Evolutionary conservation across 1,140 invertebrate species (phyloP).

Genomic region (Trinorchestia longiramus): DNA sequence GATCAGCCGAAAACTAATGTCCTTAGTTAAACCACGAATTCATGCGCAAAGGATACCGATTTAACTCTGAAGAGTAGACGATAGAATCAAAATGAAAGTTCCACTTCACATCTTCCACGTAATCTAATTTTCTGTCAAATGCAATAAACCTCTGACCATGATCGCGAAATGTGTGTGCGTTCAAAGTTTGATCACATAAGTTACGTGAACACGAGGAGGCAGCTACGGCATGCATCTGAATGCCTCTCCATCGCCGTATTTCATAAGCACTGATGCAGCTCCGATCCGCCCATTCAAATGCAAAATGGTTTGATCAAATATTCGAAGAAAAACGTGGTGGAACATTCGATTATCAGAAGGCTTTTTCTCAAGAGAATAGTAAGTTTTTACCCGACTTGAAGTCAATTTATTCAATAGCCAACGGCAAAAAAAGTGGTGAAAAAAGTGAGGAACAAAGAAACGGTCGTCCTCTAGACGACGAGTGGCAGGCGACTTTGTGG

Average conservation of each 20-base stretch:
- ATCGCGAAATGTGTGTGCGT: background rate
- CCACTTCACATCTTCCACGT: background rate
- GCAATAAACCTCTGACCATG: background rate
- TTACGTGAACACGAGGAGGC: background rate
- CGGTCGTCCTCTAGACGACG: background rate
- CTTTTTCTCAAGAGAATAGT: background rate
- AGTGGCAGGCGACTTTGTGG: background rate
- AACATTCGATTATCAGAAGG: slow-evolving; percentile 23
- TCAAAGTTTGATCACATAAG: background rate
- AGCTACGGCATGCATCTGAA: background rate
- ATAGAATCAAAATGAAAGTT: background rate
- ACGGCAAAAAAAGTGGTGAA: background rate
- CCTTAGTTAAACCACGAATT: background rate
- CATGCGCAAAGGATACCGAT: background rate
- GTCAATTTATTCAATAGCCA: slow-evolving; percentile 3
- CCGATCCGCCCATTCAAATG: background rate
- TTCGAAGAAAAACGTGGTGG: background rate
- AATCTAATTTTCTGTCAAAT: background rate
- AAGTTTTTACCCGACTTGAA: background rate
- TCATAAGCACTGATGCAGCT: background rate
- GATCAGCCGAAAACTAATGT: background rate
- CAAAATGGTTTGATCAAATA: background rate
- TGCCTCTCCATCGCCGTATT: background rate
- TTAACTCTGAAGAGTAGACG: background rate
- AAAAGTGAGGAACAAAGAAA: background rate